phyloP scores from a whole-genome alignment of 1,140 invertebrate species.

The Nephotettix cincticeps region DNA sequence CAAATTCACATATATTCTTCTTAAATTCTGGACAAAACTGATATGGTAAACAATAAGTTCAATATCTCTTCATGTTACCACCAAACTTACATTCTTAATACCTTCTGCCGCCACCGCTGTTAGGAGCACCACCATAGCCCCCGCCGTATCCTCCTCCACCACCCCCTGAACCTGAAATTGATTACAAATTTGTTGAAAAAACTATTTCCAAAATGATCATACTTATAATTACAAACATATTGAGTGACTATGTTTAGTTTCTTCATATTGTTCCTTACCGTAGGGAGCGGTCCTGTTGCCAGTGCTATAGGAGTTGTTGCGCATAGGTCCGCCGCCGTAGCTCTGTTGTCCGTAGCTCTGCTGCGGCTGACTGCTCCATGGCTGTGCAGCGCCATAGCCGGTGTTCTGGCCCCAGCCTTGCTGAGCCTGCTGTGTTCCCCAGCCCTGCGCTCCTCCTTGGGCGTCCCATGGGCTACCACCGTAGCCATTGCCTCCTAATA shows the following conservation, averaged over 20 bases:
- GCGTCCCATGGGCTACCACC: conserved; percentile 37
- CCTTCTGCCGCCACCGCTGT: not conserved
- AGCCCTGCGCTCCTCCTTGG: conserved; percentile 38
- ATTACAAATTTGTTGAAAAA: too few relatives aligned
- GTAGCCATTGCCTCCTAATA: conserved; percentile 34
- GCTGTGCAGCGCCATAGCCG: conserved; percentile 19
- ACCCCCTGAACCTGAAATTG: not conserved
- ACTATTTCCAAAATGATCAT: not conserved
- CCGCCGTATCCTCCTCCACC: not conserved
- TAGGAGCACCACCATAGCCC: not conserved
- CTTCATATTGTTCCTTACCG: too few relatives aligned
- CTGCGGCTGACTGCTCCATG: conserved; percentile 6
- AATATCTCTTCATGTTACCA: too few relatives aligned
- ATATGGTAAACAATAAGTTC: too few relatives aligned
- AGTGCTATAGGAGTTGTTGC: conserved; percentile 28
- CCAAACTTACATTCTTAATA: too few relatives aligned
- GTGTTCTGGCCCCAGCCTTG: conserved; percentile 30
- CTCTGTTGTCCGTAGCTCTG: conserved; percentile 23
- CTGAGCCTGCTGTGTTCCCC: conserved; percentile 25
- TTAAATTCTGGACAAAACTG: too few relatives aligned
- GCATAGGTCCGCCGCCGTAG: conserved; percentile 33
- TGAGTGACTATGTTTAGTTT: too few relatives aligned
- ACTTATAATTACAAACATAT: too few relatives aligned
- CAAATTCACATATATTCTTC: too few relatives aligned
- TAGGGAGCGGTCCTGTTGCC: conserved; percentile 32